These are phyloP conservation scores for Lasioglossum lativentre DNA, from an alignment of 2,888 invertebrate genomes.

Conservation along the genomic window DNA sequence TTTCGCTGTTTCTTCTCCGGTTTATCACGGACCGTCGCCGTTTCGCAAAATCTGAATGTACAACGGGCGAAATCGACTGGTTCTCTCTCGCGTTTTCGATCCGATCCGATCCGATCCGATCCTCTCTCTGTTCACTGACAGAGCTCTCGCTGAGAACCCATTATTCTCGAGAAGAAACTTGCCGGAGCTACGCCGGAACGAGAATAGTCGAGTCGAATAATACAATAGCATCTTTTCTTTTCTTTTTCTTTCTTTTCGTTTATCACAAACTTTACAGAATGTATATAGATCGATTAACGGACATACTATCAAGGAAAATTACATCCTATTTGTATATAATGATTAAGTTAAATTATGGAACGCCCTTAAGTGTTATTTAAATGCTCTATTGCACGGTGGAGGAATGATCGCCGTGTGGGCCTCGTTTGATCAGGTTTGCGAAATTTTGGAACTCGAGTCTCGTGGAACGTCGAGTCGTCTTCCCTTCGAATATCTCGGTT, in stretches of 20 bases:
- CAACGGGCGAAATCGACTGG: not conserved
- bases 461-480: slow-evolving; percentile 1
- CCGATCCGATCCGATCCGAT: not conserved
- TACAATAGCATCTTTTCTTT: slow-evolving; percentile 31
- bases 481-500: not conserved
- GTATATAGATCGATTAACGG: slow-evolving; percentile 36
- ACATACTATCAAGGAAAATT: slow-evolving; percentile 49
- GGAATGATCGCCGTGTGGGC: slow-evolving; percentile 29
- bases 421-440: slow-evolving; percentile 1
- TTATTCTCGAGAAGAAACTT: slow-evolving; percentile 35
- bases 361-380: slow-evolving; percentile 49
- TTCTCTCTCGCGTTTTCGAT: slow-evolving; percentile 8
- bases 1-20: slow-evolving; percentile 1
- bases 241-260: slow-evolving; percentile 17
- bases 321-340: slow-evolving; percentile 43
- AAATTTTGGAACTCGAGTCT: slow-evolving; percentile 23
- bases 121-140: not conserved
- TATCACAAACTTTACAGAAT: slow-evolving; percentile 61
- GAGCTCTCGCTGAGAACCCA: not conserved
- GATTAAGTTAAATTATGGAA: slow-evolving; percentile 49
- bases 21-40: slow-evolving; percentile 11
- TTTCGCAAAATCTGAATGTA: slow-evolving; percentile 36
- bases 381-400: slow-evolving; percentile 50
- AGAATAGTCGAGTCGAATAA: slow-evolving; percentile 50
- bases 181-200: slow-evolving; percentile 38